Evolutionary conservation across 2,113 vertebrate genomes (phyloP).

Genomic region (Mugil cephalus): DNA sequence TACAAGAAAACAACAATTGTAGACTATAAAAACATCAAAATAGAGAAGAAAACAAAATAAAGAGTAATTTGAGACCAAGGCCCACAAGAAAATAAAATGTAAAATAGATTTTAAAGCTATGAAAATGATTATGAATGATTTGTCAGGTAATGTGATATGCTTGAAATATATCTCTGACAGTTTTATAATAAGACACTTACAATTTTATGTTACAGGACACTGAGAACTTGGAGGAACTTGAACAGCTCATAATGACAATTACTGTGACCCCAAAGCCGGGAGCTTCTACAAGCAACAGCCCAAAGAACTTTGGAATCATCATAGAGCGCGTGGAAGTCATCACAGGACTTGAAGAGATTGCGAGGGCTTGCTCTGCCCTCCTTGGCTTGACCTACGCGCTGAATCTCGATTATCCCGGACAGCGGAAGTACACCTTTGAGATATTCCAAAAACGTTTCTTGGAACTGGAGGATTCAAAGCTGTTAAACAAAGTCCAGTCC

Average conservation of each 20-base stretch:
- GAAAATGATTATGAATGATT: no score
- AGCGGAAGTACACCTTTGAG: slow-evolving; percentile 34
- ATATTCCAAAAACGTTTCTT: no score
- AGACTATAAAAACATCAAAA: no score
- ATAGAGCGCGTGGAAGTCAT: neutral
- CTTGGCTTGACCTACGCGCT: slow-evolving; percentile 34
- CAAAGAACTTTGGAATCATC: neutral
- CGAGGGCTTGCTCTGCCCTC: slow-evolving; percentile 22
- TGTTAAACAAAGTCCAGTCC: no score
- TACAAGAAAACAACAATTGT: no score
- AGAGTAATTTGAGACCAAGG: no score
- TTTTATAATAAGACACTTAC: no score
- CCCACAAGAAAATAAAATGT: no score
- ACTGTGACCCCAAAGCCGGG: neutral
- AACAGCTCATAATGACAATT: slow-evolving; percentile 23
- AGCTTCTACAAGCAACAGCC: slow-evolving; percentile 19
- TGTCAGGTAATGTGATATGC: no score
- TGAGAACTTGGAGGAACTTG: slow-evolving; percentile 20
- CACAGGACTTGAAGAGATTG: slow-evolving; percentile 12
- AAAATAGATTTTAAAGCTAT: no score
- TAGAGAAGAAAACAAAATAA: no score
- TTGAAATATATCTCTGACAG: neutral
- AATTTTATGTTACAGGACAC: no score
- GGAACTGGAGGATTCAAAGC: slow-evolving; percentile 26
- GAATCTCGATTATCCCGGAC: slow-evolving; percentile 22